These are phyloP conservation scores for Aegotheles bennettii DNA, from an alignment of 2,113 vertebrate genomes.

Conservation along the genomic window DNA sequence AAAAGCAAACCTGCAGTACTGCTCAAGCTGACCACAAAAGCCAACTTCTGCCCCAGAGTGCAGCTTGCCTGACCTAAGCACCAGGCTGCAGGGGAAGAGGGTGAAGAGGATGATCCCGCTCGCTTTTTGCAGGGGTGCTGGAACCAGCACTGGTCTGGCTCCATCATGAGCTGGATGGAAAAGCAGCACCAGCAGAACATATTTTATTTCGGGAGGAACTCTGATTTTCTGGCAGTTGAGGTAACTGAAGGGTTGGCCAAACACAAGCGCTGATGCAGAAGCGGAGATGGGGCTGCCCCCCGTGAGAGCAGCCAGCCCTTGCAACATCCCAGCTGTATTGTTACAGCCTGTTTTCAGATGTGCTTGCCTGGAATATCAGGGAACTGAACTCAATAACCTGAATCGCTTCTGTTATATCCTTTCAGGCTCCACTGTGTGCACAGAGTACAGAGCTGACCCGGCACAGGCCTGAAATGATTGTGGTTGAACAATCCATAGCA, in stretches of 20 bases:
- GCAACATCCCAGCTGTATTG: not conserved
- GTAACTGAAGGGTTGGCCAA: not conserved
- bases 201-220: not conserved
- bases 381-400: slow-evolving; percentile 20
- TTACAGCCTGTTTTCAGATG: not conserved
- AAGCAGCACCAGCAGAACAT: not conserved
- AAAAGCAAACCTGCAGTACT: not conserved
- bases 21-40: not conserved
- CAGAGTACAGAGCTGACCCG: not conserved
- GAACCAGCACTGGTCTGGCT: not conserved
- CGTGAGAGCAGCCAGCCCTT: not conserved
- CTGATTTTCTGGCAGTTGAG: not conserved
- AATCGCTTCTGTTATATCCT: not conserved
- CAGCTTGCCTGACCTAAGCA: fast-evolving
- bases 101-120: not conserved
- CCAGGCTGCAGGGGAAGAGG: not conserved
- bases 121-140: not conserved
- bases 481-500: slow-evolving; percentile 18
- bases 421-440: not conserved
- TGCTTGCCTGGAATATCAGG: not conserved
- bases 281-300: not conserved
- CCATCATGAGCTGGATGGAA: not conserved
- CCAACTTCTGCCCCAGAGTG: not conserved
- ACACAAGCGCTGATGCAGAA: not conserved
- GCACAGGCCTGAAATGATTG: not conserved